Conservation (phyloP, 2,888 invertebrate genomes). For the Apamea crenata region DNA sequence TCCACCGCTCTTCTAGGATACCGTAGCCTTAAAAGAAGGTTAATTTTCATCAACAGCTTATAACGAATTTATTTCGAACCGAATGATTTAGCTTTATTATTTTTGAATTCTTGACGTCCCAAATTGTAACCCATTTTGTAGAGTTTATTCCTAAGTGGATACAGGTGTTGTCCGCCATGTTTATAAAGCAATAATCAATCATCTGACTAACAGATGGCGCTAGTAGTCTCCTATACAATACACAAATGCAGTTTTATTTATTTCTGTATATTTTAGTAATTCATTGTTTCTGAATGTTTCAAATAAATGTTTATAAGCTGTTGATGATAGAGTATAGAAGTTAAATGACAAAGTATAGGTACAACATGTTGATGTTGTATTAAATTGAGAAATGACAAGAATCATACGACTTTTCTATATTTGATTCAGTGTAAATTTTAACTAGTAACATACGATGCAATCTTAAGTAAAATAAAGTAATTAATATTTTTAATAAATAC, state of each 20-base stretch:
- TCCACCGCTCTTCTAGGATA: neutral
- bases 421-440: slow-evolving; percentile 55
- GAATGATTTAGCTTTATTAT: neutral
- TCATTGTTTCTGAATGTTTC: neutral
- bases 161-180: neutral
- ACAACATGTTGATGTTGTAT: slow-evolving; percentile 16
- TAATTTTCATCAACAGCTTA: slow-evolving; percentile 25
- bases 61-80: neutral
- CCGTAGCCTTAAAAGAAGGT: neutral
- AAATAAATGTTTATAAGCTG: slow-evolving; percentile 15
- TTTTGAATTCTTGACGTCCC: neutral
- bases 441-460: slow-evolving; percentile 51
- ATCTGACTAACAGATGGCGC: slow-evolving; percentile 21
- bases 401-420: slow-evolving; percentile 41
- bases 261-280: no score
- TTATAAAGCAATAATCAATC: slow-evolving; percentile 11
- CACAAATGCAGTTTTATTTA: neutral
- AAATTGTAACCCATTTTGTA: neutral
- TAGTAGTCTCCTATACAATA: neutral
- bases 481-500: slow-evolving; percentile 67
- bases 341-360: slow-evolving; percentile 12
- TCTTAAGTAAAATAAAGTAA: slow-evolving; percentile 58
- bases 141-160: neutral
- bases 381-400: slow-evolving; percentile 26
- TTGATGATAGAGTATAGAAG: slow-evolving; percentile 31